These are phyloP conservation scores for Wiebesia pumilae DNA, from an alignment of 1,140 invertebrate species.

Conservation along the genomic window DNA sequence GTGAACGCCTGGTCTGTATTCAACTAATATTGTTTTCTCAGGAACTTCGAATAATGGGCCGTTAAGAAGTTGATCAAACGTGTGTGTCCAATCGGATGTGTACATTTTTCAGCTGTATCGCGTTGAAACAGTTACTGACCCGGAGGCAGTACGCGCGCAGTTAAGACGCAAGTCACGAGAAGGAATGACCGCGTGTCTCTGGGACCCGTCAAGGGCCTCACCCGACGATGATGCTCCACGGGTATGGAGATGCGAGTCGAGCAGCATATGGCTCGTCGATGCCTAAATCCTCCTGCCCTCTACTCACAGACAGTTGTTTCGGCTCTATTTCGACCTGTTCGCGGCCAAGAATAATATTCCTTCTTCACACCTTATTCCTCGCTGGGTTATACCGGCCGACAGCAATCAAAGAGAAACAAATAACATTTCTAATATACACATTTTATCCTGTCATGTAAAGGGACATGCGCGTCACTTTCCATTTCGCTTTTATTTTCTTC, in stretches of 20 bases:
- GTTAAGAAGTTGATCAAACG: not conserved
- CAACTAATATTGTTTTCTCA: slow-evolving; percentile 33
- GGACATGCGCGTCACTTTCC: slow-evolving; percentile 8
- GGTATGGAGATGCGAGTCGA: no score
- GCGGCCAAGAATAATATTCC: slow-evolving; percentile 28
- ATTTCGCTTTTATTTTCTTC: not conserved
- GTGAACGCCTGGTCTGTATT: no score
- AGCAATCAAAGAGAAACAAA: slow-evolving; percentile 28
- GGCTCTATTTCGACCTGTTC: not conserved
- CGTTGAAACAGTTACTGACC: no score
- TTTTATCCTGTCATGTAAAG: slow-evolving; percentile 23
- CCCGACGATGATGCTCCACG: not conserved
- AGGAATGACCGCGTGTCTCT: not conserved
- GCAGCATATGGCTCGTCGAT: not conserved
- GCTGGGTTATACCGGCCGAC: not conserved
- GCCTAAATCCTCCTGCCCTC: no score
- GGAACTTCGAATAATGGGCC: no score
- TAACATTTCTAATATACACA: not conserved
- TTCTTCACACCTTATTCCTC: no score
- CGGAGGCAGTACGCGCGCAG: not conserved
- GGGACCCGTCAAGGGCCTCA: not conserved
- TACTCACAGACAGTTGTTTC: no score
- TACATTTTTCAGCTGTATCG: no score
- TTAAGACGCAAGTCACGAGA: slow-evolving; percentile 28
- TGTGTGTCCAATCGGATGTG: no score